phyloP scores from a whole-genome alignment of 1,140 invertebrate genomes.

The Drosophila ambigua region DNA sequence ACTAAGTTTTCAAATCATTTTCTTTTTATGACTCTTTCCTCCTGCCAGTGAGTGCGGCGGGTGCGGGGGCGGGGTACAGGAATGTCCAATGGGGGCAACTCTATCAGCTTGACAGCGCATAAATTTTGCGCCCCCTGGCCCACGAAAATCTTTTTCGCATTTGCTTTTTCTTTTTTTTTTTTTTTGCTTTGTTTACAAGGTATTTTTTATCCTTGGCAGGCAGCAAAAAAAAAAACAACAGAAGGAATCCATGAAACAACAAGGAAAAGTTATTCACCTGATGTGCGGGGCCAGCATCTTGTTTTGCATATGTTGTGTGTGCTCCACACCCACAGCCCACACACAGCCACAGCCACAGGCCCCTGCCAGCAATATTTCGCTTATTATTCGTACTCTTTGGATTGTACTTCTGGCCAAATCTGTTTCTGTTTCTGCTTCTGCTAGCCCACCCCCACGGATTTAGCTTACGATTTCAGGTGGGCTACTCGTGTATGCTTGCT shows the following conservation, averaged over 20 bases:
- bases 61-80: too few relatives aligned
- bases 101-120: constrained; percentile 42
- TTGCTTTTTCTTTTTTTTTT: background rate
- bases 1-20: too few relatives aligned
- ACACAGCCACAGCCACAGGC: too few relatives aligned
- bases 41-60: too few relatives aligned
- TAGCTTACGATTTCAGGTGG: constrained; percentile 9
- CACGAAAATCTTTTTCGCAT: constrained; percentile 19
- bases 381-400: too few relatives aligned
- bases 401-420: too few relatives aligned
- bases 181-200: background rate
- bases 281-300: constrained; percentile 16
- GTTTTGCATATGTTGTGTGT: constrained; percentile 41
- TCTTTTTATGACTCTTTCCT: too few relatives aligned
- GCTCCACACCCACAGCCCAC: too few relatives aligned
- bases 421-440: too few relatives aligned
- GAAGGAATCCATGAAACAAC: too few relatives aligned
- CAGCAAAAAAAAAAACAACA: background rate
- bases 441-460: background rate
- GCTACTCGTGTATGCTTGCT: constrained; percentile 7
- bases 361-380: too few relatives aligned
- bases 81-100: constrained; percentile 11
- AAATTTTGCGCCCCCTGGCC: constrained; percentile 7
- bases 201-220: too few relatives aligned
- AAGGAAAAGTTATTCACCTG: constrained; percentile 35